A percentile compares a stretch with the other conserved stretches of the same genome.
Evolutionary conservation across 2,888 invertebrate genomes (phyloP).

Genomic region (Auanema sp.): DNA sequence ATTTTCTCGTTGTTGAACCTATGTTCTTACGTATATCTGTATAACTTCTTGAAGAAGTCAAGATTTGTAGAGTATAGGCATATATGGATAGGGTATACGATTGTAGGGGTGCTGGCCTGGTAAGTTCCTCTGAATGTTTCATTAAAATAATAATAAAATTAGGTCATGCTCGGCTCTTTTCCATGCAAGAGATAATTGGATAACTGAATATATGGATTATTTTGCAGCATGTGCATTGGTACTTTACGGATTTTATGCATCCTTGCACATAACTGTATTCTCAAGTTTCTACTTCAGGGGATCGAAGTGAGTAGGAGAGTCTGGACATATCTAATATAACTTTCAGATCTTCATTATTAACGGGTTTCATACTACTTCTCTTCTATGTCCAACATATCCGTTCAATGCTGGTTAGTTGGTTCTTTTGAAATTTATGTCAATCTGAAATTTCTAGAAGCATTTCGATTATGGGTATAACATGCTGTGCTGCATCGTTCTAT

Average conservation of each 20-base stretch:
- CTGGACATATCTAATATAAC: not conserved
- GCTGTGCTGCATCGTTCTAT: conserved; percentile 38
- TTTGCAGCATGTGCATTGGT: conserved; percentile 41
- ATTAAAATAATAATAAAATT: conserved; percentile 1
- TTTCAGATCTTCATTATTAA: conserved; percentile 17
- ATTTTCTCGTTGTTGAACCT: conserved; percentile 54
- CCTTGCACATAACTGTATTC: conserved; percentile 25
- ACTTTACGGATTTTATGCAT: conserved; percentile 36
- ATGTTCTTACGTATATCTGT: conserved; percentile 32
- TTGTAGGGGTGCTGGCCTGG: conserved; percentile 44
- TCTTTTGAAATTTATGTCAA: not conserved
- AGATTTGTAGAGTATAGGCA: conserved; percentile 17
- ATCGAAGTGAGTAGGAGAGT: not conserved
- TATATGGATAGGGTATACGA: conserved; percentile 44
- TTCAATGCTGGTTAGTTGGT: conserved; percentile 25
- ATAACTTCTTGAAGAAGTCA: conserved; percentile 17
- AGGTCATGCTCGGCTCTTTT: conserved; percentile 53
- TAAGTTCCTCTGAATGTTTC: conserved; percentile 7
- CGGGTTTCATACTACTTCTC: conserved; percentile 1
- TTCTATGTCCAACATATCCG: conserved; percentile 25
- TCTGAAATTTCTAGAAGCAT: conserved; percentile 23
- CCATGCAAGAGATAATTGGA: conserved; percentile 49
- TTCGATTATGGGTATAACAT: conserved; percentile 57
- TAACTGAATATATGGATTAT: conserved; percentile 58
- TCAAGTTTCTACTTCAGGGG: conserved; percentile 12